Conservation (phyloP, 2,113 vertebrate genomes). For the Columbina picui region DNA sequence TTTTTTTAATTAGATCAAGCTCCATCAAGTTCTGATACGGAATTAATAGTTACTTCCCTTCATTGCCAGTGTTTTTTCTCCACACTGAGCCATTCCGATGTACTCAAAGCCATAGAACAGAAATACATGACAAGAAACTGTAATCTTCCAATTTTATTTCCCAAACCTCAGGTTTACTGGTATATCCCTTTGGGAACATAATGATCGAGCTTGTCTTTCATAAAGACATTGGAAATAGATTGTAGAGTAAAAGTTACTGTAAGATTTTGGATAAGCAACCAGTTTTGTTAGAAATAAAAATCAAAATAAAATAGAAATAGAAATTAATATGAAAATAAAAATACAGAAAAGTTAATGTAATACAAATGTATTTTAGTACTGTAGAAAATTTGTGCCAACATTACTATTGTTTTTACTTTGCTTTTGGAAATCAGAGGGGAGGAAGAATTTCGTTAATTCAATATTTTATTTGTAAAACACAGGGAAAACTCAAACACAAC, state of each 20-base stretch:
- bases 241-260: not conserved
- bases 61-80: not conserved
- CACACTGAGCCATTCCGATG: constrained; percentile 10
- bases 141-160: constrained; percentile 44
- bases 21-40: constrained; percentile 77
- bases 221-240: constrained; percentile 9
- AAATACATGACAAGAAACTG: constrained; percentile 38
- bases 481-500: not conserved
- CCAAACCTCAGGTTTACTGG: constrained; percentile 24
- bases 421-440: not conserved
- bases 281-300: constrained; percentile 21
- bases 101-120: constrained; percentile 15
- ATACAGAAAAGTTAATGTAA: not conserved
- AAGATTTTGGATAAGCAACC: not conserved
- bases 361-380: not conserved
- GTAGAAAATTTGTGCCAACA: not conserved
- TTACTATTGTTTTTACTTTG: not conserved
- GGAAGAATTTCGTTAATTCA: not conserved
- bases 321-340: not conserved
- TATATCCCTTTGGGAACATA: constrained; percentile 22
- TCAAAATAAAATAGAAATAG: not conserved
- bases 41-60: constrained; percentile 63
- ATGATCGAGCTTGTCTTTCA: constrained; percentile 28
- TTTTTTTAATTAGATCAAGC: constrained; percentile 80
- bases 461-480: not conserved